Evolutionary conservation across 2,113 vertebrate species (phyloP).

Genomic region (Pteronura brasiliensis): DNA sequence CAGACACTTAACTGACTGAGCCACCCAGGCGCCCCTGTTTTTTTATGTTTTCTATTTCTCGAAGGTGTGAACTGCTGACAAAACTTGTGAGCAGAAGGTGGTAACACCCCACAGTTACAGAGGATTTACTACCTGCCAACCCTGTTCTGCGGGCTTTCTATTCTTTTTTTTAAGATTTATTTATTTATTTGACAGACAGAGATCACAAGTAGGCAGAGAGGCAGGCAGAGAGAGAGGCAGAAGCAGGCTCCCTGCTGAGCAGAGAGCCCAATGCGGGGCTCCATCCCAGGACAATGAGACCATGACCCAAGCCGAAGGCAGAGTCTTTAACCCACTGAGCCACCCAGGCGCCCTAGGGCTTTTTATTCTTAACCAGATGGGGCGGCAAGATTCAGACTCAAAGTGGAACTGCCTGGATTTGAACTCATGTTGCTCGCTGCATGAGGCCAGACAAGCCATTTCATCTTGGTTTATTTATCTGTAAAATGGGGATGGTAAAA

Average conservation of each 20-base stretch:
- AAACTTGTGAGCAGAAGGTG: neutral
- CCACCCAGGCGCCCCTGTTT: neutral
- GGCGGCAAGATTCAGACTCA: neutral
- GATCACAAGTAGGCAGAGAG: too few relatives aligned
- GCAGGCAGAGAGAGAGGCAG: too few relatives aligned
- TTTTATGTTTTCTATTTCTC: neutral
- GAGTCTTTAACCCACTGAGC: too few relatives aligned
- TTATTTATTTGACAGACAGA: too few relatives aligned
- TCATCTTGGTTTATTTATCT: neutral
- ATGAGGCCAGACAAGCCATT: neutral
- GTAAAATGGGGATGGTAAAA: neutral
- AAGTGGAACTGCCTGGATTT: neutral
- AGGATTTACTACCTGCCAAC: neutral
- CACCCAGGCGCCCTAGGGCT: neutral
- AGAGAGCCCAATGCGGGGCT: too few relatives aligned
- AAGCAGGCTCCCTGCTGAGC: too few relatives aligned
- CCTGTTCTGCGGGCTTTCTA: neutral
- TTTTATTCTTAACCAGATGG: neutral
- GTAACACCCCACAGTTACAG: neutral
- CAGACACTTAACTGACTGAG: neutral
- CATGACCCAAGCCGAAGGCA: too few relatives aligned
- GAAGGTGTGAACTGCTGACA: neutral
- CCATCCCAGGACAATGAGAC: too few relatives aligned
- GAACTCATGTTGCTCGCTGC: neutral
- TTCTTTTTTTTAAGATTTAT: too few relatives aligned